Base-by-base conservation (phyloP, 1,140 invertebrate species). In the Marisa cornuarietis region DNA sequence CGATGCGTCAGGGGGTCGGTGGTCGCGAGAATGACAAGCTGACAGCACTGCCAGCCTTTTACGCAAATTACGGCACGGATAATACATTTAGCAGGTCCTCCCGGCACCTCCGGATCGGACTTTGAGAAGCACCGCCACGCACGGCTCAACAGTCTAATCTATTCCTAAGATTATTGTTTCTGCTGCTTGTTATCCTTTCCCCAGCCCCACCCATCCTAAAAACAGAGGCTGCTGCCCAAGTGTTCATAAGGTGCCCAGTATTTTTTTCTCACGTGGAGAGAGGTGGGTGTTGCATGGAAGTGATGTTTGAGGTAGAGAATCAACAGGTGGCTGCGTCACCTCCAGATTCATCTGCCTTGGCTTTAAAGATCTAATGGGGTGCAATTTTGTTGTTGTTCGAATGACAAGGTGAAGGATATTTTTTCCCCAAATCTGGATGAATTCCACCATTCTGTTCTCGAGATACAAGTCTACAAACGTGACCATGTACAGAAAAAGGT, bases 101-200 rank as follows among this genome's bases (percentile, higher is more conserved):
- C n/a, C 65, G 65, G 6, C 65, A 68, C 65, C 22, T 42, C 65
- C n/a, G 26, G 65, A 68, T 68, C 65, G 26, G 65, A 22, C 22
- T 6, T 11, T 6, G 14, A 68, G 11, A 68, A 68, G 26, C 22
- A 68, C 22, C 11, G 65, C n/a, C 65, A 68, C n/a, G 26, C 65
- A 22, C 22, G 65, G 22, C 65, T 2, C 13, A 24, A 11, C 22
- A 2, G 26, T 11, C 65, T 68, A 68, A 68, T 68, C 65, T 68
- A 24, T 13, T n/a, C 65, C 13, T 16, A 68, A 68, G 65, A 68
- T 68, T n/a, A 68, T 68, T 68, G 65, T 68, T 31, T 68, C 26
- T 31, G n/a, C 65, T 58, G 54, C 54, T 58, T 58, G 54, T 58
- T 58, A 58, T 11, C 54, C 54, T 18, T 58, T 22, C 20, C 65